phyloP scores from a whole-genome alignment of 2,888 invertebrate species.

The Stenolophus ochropezus region DNA sequence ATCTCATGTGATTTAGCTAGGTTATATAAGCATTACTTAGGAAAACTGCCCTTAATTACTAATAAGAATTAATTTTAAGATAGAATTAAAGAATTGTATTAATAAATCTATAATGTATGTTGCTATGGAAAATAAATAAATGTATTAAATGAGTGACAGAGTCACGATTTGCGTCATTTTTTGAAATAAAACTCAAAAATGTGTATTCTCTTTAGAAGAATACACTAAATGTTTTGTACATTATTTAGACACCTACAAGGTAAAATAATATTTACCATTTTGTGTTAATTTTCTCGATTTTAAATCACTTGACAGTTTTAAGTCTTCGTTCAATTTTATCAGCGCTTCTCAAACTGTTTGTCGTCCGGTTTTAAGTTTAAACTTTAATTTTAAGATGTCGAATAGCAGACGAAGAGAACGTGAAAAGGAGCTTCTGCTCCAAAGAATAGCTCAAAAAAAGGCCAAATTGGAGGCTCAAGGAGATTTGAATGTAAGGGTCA shows the following conservation, averaged over 20 bases:
- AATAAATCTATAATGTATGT: slow-evolving; percentile 48
- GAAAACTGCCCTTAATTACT: slow-evolving; percentile 2
- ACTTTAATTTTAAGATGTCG: slow-evolving; percentile 22
- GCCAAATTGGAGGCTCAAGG: slow-evolving; percentile 72
- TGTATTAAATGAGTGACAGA: slow-evolving; percentile 31
- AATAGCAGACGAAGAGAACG: slow-evolving; percentile 47
- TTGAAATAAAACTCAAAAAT: neutral
- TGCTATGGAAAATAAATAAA: slow-evolving; percentile 53
- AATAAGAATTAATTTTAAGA: neutral
- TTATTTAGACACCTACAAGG: slow-evolving; percentile 13
- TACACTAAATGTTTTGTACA: neutral
- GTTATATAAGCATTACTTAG: slow-evolving; percentile 11
- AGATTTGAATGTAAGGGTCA: slow-evolving; percentile 75
- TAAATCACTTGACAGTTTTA: slow-evolving; percentile 24
- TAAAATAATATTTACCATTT: slow-evolving; percentile 49
- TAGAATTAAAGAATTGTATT: neutral
- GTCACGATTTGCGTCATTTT: neutral
- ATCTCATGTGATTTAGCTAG: neutral
- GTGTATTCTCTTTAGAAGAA: neutral
- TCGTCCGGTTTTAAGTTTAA: too few relatives aligned
- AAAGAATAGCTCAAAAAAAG: slow-evolving; percentile 72
- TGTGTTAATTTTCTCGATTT: slow-evolving; percentile 24
- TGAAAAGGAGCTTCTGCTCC: slow-evolving; percentile 72
- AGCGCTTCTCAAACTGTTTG: neutral
- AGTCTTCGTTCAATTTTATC: neutral